These are phyloP conservation scores for Bradypodion pumilum DNA, from an alignment of 2,797 vertebrate genomes.

Conservation along the genomic window DNA sequence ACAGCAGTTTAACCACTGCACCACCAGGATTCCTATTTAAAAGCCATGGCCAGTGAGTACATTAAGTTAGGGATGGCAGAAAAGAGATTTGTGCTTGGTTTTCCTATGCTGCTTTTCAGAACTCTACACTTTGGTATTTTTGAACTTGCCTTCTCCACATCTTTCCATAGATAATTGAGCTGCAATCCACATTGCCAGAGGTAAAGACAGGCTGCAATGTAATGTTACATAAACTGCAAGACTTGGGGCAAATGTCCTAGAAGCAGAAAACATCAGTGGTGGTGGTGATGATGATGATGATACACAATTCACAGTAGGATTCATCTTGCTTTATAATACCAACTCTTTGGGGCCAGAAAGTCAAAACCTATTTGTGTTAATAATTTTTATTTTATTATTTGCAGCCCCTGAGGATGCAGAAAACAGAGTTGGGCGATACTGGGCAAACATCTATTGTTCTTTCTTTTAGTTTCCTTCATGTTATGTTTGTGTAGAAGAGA, in stretches of 20 bases:
- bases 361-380: not conserved
- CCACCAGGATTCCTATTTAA: too few species aligned
- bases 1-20: too few species aligned
- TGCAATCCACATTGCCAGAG: constrained; percentile 19
- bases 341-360: not conserved
- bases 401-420: constrained; percentile 9
- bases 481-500: not conserved
- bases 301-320: not conserved
- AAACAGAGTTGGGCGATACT: not conserved
- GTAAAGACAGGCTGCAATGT: constrained; percentile 14
- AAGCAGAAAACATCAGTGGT: constrained; percentile 24
- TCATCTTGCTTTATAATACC: not conserved
- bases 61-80: constrained; percentile 8
- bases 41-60: constrained; percentile 32
- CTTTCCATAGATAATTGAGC: constrained; percentile 47
- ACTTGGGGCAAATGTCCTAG: not conserved
- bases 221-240: constrained; percentile 17
- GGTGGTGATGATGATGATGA: rapidly evolving
- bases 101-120: constrained; percentile 35
- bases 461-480: not conserved
- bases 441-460: not conserved
- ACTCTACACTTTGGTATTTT: constrained; percentile 29
- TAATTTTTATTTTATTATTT: constrained; percentile 25
- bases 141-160: constrained; percentile 33
- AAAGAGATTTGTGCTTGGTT: constrained; percentile 38